phyloP scores from a whole-genome alignment of 2,888 invertebrate genomes.

The Drosophila subquinaria region DNA sequence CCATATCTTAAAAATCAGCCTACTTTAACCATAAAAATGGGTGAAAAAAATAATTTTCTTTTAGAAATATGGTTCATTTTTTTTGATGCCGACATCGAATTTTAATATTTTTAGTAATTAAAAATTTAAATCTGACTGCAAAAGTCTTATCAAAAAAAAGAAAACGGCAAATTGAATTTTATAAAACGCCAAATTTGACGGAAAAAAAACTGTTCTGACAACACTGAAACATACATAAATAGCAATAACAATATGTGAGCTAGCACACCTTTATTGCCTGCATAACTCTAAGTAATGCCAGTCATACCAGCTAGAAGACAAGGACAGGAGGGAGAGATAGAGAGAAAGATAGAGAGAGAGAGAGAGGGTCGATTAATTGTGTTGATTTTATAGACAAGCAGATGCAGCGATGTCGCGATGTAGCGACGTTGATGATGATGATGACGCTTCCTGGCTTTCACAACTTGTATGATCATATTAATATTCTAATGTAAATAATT shows the following conservation, averaged over 20 bases:
- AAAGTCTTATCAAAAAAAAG: too few species aligned
- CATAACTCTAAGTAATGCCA: conserved; percentile 52
- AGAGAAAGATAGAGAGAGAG: conserved; percentile 1
- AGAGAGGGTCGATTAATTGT: conserved; percentile 50
- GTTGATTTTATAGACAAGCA: conserved; percentile 62
- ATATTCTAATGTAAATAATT: conserved; percentile 75
- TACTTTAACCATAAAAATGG: too few species aligned
- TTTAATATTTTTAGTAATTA: neutral
- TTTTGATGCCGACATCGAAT: neutral
- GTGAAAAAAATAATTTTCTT: too few species aligned
- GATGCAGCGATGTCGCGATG: conserved; percentile 13
- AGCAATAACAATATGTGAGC: conserved; percentile 1
- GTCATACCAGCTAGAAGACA: conserved; percentile 35
- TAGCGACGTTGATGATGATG: neutral
- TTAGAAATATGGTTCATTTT: too few species aligned
- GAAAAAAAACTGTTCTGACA: neutral
- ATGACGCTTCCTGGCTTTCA: conserved; percentile 36
- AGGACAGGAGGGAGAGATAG: conserved; percentile 1
- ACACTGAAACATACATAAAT: neutral
- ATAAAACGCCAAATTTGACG: neutral
- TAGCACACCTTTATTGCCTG: conserved; percentile 31
- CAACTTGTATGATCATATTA: conserved; percentile 39
- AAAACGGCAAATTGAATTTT: neutral
- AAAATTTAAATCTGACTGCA: too few species aligned
- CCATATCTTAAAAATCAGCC: too few species aligned